phyloP scores from a whole-genome alignment of 2,888 invertebrate genomes.

The Meandrusa payeni region DNA sequence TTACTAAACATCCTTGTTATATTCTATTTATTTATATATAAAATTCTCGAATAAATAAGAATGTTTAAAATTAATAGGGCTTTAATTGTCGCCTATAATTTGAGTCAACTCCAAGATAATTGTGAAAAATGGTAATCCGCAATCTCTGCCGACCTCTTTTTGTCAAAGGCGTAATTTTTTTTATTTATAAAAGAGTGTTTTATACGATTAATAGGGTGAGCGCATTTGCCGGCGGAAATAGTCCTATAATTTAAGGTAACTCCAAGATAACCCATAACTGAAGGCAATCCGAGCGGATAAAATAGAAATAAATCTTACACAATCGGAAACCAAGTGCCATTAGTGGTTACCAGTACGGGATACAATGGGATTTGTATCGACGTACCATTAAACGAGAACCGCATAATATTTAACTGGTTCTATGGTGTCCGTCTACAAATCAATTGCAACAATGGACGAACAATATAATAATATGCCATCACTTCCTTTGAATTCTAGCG shows the following conservation, averaged over 20 bases:
- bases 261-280: constrained; percentile 36
- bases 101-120: too few species aligned
- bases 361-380: constrained; percentile 37
- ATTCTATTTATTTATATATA: too few species aligned
- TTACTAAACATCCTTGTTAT: too few species aligned
- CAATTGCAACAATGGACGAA: constrained; percentile 15
- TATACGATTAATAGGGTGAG: neutral
- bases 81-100: too few species aligned
- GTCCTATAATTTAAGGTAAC: constrained; percentile 3
- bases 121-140: too few species aligned
- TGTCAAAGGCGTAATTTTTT: neutral
- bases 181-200: neutral
- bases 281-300: constrained; percentile 56
- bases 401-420: constrained; percentile 21
- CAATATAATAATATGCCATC: too few species aligned
- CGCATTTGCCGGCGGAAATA: neutral
- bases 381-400: constrained; percentile 22
- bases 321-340: constrained; percentile 36
- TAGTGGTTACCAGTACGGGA: constrained; percentile 45
- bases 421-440: constrained; percentile 4
- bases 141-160: too few species aligned
- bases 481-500: too few species aligned
- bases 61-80: too few species aligned
- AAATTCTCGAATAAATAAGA: too few species aligned
- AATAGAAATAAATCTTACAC: constrained; percentile 53